phyloP scores from a whole-genome alignment of 2,113 vertebrate genomes.

The Steatornis caripensis region DNA sequence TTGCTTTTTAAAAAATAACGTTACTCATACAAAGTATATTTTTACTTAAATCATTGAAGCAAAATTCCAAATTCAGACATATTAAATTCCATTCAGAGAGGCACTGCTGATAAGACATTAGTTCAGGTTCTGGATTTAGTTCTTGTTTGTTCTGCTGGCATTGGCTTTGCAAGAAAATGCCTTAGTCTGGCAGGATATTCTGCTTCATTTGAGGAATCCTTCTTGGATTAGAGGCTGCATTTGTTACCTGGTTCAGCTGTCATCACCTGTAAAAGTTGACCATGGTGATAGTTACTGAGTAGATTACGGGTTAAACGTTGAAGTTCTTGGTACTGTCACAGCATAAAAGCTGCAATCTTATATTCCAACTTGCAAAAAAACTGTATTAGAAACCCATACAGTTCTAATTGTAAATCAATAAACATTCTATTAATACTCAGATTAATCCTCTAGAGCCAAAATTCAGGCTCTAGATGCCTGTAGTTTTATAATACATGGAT shows the following conservation, averaged over 20 bases:
- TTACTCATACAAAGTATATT: neutral
- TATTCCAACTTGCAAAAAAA: neutral
- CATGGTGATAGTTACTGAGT: neutral
- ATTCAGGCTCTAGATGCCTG: neutral
- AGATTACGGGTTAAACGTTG: neutral
- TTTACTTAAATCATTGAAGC: neutral
- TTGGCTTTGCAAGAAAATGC: neutral
- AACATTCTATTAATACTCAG: conserved; percentile 12
- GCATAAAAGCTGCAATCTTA: neutral
- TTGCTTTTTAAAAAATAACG: neutral
- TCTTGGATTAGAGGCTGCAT: neutral
- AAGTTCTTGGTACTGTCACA: neutral
- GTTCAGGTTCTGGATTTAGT: neutral
- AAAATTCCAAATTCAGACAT: neutral
- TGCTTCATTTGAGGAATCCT: neutral
- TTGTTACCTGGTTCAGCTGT: neutral
- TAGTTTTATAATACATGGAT: neutral
- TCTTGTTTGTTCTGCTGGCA: neutral
- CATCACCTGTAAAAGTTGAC: neutral
- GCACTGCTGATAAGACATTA: neutral
- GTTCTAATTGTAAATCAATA: conserved; percentile 10
- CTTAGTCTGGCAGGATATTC: neutral
- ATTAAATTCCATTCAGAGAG: neutral
- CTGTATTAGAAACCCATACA: neutral
- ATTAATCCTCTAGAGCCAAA: conserved; percentile 25